Conservation (phyloP, 2,113 vertebrate genomes). For the Geothlypis trichas region DNA sequence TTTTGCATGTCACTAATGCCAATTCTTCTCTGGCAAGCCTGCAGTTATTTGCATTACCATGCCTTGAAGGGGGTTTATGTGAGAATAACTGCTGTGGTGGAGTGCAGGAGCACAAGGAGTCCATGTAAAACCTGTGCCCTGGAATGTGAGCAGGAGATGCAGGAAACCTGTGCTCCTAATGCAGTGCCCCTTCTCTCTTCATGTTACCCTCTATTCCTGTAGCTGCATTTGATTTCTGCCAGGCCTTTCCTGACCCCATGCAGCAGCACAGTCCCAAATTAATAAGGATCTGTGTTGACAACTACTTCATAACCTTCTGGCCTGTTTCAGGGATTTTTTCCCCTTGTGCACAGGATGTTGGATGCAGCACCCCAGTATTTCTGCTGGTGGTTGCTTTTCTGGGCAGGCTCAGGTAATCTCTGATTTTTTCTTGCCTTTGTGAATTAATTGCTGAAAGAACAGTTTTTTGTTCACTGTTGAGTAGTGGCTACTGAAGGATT, state of each 20-base stretch:
- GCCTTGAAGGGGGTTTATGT: not conserved
- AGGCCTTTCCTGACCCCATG: not conserved
- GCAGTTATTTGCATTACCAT: not conserved
- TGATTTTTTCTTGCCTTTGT: not conserved
- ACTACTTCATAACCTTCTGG: constrained; percentile 1
- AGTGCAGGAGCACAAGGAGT: not conserved
- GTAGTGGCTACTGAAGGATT: not conserved
- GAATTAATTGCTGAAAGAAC: not conserved
- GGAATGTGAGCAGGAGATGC: not conserved
- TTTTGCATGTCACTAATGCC: not conserved
- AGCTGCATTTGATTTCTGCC: constrained; percentile 20
- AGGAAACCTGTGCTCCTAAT: not conserved
- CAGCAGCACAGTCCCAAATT: constrained; percentile 1
- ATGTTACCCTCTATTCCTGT: not conserved
- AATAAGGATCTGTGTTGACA: constrained; percentile 29
- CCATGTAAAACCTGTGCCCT: not conserved
- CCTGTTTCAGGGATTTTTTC: not conserved
- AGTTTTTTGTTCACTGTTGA: not conserved
- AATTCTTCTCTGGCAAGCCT: not conserved
- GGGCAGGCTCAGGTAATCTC: not conserved
- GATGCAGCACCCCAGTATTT: not conserved
- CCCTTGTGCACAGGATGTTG: not conserved
- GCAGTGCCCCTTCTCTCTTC: not conserved
- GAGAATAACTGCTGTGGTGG: not conserved
- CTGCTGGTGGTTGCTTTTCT: not conserved